phyloP scores from a whole-genome alignment of 2,113 vertebrate genomes.

The Nettapus auritus region DNA sequence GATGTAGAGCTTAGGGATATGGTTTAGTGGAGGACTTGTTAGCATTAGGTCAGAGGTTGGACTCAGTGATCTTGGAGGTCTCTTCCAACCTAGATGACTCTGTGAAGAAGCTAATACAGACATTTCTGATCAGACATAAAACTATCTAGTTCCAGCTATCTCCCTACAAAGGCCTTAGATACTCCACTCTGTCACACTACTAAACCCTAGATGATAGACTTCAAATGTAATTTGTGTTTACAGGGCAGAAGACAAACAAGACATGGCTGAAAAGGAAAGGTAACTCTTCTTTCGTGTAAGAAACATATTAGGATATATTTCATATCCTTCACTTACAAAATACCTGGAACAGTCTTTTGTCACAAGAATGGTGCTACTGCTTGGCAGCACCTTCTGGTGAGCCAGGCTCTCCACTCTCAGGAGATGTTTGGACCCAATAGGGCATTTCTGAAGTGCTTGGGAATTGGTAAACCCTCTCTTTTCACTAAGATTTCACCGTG shows the following conservation, averaged over 20 bases:
- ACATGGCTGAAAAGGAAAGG: slow-evolving; percentile 55
- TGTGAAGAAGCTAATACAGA: background rate
- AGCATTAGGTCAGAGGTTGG: too few species aligned
- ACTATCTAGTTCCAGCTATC: background rate
- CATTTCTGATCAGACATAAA: background rate
- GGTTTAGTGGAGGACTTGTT: too few species aligned
- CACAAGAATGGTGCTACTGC: background rate
- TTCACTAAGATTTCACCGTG: background rate
- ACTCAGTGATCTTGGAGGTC: too few species aligned
- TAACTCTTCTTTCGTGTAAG: background rate
- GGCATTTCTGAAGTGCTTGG: background rate
- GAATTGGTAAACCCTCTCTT: background rate
- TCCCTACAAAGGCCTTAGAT: background rate
- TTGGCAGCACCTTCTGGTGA: background rate
- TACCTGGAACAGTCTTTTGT: rapidly evolving
- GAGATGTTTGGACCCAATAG: background rate
- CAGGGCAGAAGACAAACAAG: slow-evolving; percentile 76
- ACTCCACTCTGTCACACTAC: background rate
- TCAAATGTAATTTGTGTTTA: slow-evolving; percentile 19
- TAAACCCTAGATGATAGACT: background rate
- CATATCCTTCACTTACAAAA: background rate
- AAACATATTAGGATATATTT: too few species aligned
- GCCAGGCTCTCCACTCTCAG: background rate
- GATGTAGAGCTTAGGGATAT: too few species aligned
- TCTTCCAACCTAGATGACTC: too few species aligned